Evolutionary conservation across 2,888 invertebrate species (phyloP).

Genomic region (Chironomus tentans): DNA sequence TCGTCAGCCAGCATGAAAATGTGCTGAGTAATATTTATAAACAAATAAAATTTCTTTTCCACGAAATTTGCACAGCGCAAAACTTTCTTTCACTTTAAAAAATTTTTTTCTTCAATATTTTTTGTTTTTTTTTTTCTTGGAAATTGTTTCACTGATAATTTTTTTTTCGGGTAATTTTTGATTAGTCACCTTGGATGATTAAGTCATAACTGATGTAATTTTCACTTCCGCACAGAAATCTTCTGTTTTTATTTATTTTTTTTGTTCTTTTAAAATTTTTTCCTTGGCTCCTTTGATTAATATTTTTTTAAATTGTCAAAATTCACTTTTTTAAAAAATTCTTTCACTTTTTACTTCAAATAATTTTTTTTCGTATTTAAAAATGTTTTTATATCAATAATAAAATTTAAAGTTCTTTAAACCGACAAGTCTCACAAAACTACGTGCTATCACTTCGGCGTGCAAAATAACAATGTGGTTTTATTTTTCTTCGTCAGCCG

Average conservation of each 20-base stretch:
- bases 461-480: conserved; percentile 27
- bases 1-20: background rate
- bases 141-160: background rate
- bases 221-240: background rate
- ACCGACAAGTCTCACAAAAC: background rate
- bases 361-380: background rate
- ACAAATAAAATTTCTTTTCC: background rate
- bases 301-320: too few species aligned
- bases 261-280: background rate
- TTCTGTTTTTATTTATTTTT: background rate
- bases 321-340: background rate
- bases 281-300: too few species aligned
- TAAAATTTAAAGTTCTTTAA: background rate
- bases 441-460: conserved; percentile 20
- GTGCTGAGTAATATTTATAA: conserved; percentile 4
- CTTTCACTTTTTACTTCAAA: background rate
- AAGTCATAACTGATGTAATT: background rate
- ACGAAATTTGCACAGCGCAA: background rate
- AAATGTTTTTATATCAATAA: background rate
- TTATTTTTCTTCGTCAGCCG: conserved; percentile 15
- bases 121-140: background rate
- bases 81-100: conserved; percentile 5
- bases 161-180: background rate
- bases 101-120: background rate
- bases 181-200: background rate